Evolutionary conservation across 1,140 invertebrate species (phyloP).

Genomic region (Dendroctonus valens): DNA sequence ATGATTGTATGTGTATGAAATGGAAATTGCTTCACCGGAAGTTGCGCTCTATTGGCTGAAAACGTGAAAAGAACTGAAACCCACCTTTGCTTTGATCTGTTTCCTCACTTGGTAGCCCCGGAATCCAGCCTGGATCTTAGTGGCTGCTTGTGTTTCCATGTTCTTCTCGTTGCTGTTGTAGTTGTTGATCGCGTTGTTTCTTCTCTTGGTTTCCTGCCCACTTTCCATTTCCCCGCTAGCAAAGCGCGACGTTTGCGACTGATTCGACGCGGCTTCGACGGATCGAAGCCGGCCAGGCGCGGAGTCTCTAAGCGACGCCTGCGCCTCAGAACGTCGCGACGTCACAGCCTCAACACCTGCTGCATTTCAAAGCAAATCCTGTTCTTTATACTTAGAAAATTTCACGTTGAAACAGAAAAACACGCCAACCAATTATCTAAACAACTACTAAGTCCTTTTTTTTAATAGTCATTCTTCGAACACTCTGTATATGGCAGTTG

Average conservation of each 20-base stretch:
- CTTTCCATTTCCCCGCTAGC: conserved; percentile 35
- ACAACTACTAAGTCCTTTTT: neutral
- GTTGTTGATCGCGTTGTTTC: conserved; percentile 40
- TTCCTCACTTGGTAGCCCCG: conserved; percentile 70
- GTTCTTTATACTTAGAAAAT: too few relatives aligned
- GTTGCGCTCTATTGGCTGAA: neutral
- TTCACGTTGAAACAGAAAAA: neutral
- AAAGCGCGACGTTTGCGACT: conserved; percentile 19
- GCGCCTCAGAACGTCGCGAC: conserved; percentile 36
- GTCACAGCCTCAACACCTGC: conserved; percentile 48
- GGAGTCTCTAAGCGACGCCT: conserved; percentile 36
- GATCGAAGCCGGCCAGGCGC: conserved; percentile 28
- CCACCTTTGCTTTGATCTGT: conserved; percentile 55
- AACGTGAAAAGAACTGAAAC: neutral
- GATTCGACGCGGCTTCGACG: conserved; percentile 14
- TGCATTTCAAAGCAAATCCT: conserved; percentile 28
- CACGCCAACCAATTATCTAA: neutral
- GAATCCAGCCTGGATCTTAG: conserved; percentile 73
- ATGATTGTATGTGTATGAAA: neutral
- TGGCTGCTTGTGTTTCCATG: conserved; percentile 60
- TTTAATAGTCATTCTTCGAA: too few relatives aligned
- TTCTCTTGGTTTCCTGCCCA: conserved; percentile 36
- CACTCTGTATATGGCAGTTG: too few relatives aligned
- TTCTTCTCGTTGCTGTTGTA: conserved; percentile 39
- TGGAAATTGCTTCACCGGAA: neutral